Base-by-base conservation (phyloP, 1,140 invertebrate species). In the Piezodorus guildinii region DNA sequence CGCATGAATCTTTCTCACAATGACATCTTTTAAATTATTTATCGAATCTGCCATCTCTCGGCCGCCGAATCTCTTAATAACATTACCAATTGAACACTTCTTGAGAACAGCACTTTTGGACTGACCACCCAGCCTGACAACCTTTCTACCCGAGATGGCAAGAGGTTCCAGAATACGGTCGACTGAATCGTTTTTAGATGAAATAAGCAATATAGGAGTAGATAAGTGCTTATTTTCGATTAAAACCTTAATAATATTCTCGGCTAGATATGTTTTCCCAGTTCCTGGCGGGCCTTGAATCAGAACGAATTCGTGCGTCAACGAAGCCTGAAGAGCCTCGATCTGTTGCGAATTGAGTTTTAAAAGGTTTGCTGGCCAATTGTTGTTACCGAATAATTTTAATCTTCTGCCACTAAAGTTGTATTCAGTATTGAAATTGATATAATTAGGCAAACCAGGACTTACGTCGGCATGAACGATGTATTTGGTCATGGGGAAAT, bases 111-210 rank as follows among this genome's bases (percentile, higher is more conserved):
- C 75, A 70, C 77, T 84, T 69, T 82, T 81, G 1, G 83, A 84
- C 73, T 86, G 81, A 5, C 82, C 81, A 3, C 91, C 90, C 66
- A 93, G 79, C 25, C 90, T 78, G 14, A 88, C 75, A 61, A 92
- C 76, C 21, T 79, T 75, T 0, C 75, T 45, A 2, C 81, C 84
- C 2, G 77, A 72, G 17, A 72, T 63, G 8, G 81, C 70, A 10
- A 88, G 77, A 25, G 83, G 86, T 73, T 90, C 83, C 15, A 94
- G 73, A 76, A 94, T 92, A 72, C 94, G 89, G 77, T 94, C 91
- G 4, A 94, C 72, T 1, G 91, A 90, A 73, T 93, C 88, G 72
- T 94, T 94, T 0, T 89, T 93, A 68, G 85, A 91, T 70, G 88
- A 90, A 21, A 94, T 81, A 14, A 94, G 77, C 2, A 94, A 73